Evolutionary conservation across 1,140 invertebrate species (phyloP).

Genomic region (Eufriesea mexicana): DNA sequence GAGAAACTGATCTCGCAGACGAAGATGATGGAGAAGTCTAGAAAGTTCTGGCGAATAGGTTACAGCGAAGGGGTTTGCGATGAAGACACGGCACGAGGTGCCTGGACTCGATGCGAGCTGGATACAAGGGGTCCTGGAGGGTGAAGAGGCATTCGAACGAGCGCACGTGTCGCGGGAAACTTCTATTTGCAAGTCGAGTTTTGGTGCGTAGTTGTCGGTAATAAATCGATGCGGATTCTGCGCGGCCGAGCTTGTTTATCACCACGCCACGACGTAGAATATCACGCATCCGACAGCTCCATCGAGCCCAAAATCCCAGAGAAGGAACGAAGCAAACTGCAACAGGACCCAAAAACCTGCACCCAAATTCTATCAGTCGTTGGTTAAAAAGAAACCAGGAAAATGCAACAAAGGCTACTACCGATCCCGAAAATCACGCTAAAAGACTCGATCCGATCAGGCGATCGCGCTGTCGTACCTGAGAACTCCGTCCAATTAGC

Average conservation of each 20-base stretch:
- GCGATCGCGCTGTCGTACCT: neutral
- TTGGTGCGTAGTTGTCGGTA: slow-evolving; percentile 44
- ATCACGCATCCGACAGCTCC: neutral
- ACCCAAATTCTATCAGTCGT: neutral
- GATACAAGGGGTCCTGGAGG: too few species aligned
- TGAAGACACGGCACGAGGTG: neutral
- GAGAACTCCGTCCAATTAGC: neutral
- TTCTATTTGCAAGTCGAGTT: slow-evolving; percentile 31
- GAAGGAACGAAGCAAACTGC: neutral
- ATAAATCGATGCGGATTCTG: slow-evolving; percentile 46
- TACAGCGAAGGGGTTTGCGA: too few species aligned
- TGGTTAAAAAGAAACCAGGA: neutral
- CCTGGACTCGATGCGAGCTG: too few species aligned
- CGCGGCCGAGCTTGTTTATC: slow-evolving; percentile 29
- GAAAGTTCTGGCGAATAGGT: too few species aligned
- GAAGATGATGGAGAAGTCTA: too few species aligned
- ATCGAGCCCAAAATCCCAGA: too few species aligned
- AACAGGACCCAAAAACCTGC: too few species aligned
- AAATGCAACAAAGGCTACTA: neutral
- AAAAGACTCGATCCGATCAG: neutral
- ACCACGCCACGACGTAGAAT: neutral
- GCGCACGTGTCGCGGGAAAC: slow-evolving; percentile 34
- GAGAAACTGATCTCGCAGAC: too few species aligned
- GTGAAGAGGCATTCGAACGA: neutral
- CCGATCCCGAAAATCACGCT: neutral